Percentiles rank a stretch among this genome's conserved stretches.
Evolutionary conservation across 1,140 invertebrate genomes (phyloP).

Genomic region (Drosophila sucinea): DNA sequence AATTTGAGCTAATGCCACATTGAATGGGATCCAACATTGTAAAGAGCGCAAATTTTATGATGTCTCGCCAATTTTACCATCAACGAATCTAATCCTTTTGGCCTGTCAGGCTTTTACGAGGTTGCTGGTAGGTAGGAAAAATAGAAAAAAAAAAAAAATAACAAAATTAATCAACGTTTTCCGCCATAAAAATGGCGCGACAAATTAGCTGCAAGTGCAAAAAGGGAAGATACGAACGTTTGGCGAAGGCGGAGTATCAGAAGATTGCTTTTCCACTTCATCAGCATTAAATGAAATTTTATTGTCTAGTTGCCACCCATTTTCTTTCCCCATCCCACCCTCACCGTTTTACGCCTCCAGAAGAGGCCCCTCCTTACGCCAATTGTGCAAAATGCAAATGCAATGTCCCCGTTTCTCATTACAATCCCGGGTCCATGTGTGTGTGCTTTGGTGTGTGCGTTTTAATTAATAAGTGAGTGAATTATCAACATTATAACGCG

Average conservation of each 20-base stretch:
- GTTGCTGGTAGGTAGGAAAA: not conserved
- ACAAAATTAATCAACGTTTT: constrained; percentile 62
- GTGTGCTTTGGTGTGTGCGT: constrained; percentile 35
- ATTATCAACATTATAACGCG: constrained; percentile 56
- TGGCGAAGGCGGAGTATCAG: not conserved
- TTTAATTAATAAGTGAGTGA: constrained; percentile 52
- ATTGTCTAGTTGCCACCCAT: constrained; percentile 20
- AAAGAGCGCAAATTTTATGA: constrained; percentile 36
- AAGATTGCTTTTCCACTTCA: constrained; percentile 65
- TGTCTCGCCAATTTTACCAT: constrained; percentile 10
- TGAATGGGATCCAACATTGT: constrained; percentile 41
- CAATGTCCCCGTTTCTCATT: too few relatives aligned
- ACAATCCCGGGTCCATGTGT: too few relatives aligned
- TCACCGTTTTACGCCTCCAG: too few relatives aligned
- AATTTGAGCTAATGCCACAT: constrained; percentile 23
- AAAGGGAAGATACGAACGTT: not conserved
- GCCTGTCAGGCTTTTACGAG: constrained; percentile 6
- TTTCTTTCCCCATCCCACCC: not conserved
- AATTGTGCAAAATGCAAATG: too few relatives aligned
- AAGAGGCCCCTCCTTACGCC: too few relatives aligned
- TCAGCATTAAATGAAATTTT: constrained; percentile 63
- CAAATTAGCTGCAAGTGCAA: constrained; percentile 31
- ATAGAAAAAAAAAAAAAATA: not conserved
- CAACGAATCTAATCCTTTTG: constrained; percentile 1
- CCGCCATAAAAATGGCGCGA: constrained; percentile 49